Percentiles rank a stretch among this genome's conserved stretches.
These are phyloP conservation scores for Cartodere bifasciata DNA, from an alignment of 2,888 invertebrate genomes.

Conservation along the genomic window DNA sequence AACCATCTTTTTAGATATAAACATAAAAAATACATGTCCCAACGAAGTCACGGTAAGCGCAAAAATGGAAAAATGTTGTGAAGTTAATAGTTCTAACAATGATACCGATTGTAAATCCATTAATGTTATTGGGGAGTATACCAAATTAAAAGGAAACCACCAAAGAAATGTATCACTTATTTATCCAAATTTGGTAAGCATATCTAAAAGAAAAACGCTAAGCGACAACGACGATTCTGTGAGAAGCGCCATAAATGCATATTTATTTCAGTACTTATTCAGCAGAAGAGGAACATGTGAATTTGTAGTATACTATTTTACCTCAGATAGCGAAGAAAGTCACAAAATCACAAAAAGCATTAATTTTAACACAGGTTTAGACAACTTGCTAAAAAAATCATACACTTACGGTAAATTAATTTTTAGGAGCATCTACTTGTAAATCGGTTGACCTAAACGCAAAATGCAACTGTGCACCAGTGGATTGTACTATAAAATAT, in stretches of 20 bases:
- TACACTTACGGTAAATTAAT: too few species aligned
- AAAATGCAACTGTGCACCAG: conserved; percentile 36
- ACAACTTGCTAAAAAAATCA: too few species aligned
- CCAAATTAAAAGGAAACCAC: too few species aligned
- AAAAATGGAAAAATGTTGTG: conserved; percentile 28
- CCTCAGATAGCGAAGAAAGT: too few species aligned
- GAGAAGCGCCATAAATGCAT: too few species aligned
- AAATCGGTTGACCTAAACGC: conserved; percentile 36
- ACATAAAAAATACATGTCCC: conserved; percentile 1
- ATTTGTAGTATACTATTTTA: conserved; percentile 18
- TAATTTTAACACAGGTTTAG: too few species aligned
- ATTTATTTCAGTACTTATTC: conserved; percentile 20
- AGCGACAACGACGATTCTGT: too few species aligned
- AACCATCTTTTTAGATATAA: neutral
- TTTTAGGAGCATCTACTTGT: conserved; percentile 21
- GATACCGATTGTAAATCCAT: conserved; percentile 27
- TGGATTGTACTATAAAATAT: conserved; percentile 43
- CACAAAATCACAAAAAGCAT: too few species aligned
- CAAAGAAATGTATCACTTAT: conserved; percentile 30
- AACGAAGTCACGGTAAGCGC: conserved; percentile 17
- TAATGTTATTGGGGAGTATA: conserved; percentile 30
- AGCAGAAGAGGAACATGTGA: conserved; percentile 22
- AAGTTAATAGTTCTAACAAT: conserved; percentile 21
- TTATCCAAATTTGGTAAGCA: conserved; percentile 30
- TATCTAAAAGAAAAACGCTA: too few species aligned